These are phyloP conservation scores for Drosophila antonietae DNA, from an alignment of 2,888 invertebrate genomes.

Conservation along the genomic window DNA sequence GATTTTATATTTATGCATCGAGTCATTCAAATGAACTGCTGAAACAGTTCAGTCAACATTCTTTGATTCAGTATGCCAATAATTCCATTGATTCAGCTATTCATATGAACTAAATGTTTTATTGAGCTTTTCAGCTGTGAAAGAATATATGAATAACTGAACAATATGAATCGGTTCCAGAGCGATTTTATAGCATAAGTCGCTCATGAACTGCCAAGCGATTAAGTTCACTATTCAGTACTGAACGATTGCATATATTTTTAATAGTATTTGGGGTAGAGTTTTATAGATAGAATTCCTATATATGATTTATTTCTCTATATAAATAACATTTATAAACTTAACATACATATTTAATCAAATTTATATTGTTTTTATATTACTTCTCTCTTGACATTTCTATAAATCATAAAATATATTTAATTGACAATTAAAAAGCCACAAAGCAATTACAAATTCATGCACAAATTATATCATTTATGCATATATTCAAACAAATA, in stretches of 20 bases:
- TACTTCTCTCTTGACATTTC: neutral
- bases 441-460: conserved; percentile 16
- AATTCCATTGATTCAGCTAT: neutral
- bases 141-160: neutral
- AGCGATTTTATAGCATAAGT: neutral
- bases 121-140: neutral
- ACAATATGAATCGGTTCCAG: neutral
- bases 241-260: neutral
- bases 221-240: neutral
- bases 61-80: neutral
- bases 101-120: neutral
- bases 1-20: neutral
- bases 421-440: conserved; percentile 2
- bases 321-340: neutral
- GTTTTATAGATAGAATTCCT: neutral
- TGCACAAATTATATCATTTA: conserved; percentile 33
- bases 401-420: neutral
- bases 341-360: neutral
- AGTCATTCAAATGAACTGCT: neutral
- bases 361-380: neutral
- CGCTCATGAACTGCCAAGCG: neutral
- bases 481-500: conserved; percentile 4
- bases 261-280: too few species aligned
- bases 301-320: neutral
- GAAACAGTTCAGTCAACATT: neutral